Conservation (phyloP, 1,140 invertebrate genomes). For the Heliconius melpomene region DNA sequence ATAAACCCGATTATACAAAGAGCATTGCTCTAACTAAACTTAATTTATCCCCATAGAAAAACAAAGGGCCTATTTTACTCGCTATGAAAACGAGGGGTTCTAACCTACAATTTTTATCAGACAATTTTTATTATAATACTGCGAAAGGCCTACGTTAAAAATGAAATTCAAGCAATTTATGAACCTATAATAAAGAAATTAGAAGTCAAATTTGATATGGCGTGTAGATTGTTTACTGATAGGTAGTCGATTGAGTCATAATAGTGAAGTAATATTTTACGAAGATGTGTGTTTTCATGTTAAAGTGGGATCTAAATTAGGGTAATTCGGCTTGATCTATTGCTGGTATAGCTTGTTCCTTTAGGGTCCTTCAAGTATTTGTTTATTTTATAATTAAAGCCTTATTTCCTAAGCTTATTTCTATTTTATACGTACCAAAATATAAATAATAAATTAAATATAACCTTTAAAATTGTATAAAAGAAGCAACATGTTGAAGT, state of each 20-base stretch:
- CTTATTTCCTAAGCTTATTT: too few species aligned
- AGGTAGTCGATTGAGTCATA: slow-evolving; percentile 70
- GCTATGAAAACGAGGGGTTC: slow-evolving; percentile 45
- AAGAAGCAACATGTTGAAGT: slow-evolving; percentile 11
- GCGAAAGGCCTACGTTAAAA: slow-evolving; percentile 17
- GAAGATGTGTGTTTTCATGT: slow-evolving; percentile 63
- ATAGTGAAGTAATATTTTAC: slow-evolving; percentile 46
- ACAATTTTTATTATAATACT: slow-evolving; percentile 54
- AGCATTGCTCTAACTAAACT: neutral
- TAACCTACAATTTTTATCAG: slow-evolving; percentile 65
- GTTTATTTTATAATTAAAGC: too few species aligned
- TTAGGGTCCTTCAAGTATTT: too few species aligned
- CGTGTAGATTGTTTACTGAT: slow-evolving; percentile 19
- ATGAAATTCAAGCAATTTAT: slow-evolving; percentile 23
- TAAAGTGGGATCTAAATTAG: slow-evolving; percentile 61
- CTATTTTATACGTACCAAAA: too few species aligned
- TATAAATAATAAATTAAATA: neutral
- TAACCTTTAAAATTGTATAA: neutral
- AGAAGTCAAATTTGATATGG: slow-evolving; percentile 18
- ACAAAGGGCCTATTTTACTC: slow-evolving; percentile 34
- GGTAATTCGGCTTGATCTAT: slow-evolving; percentile 65
- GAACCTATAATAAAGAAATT: slow-evolving; percentile 1
- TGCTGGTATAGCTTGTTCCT: slow-evolving; percentile 24
- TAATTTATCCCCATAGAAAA: slow-evolving; percentile 35
- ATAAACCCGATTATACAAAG: neutral